phyloP scores from a whole-genome alignment of 1,140 invertebrate species.

The Diplogasteroides magnus region DNA sequence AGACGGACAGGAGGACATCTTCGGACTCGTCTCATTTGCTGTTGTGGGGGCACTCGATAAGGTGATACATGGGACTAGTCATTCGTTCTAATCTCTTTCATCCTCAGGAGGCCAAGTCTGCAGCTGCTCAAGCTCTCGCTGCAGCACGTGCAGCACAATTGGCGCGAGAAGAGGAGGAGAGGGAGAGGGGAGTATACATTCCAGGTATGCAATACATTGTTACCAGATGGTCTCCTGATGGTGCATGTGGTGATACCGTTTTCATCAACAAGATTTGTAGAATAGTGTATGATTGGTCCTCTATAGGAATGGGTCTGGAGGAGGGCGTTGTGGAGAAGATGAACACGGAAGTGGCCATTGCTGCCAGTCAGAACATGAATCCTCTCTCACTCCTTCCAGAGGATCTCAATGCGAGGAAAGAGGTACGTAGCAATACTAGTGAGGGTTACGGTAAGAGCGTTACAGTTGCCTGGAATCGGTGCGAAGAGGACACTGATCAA shows the following conservation, averaged over 20 bases:
- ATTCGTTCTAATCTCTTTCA: neutral
- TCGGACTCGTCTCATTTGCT: slow-evolving; percentile 55
- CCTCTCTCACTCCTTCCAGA: slow-evolving; percentile 26
- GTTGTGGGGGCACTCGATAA: neutral
- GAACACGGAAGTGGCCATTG: slow-evolving; percentile 38
- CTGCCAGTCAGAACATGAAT: slow-evolving; percentile 11
- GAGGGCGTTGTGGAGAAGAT: slow-evolving; percentile 59
- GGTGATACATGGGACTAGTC: neutral
- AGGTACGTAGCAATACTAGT: too few relatives aligned
- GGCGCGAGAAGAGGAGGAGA: neutral
- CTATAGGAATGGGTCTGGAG: slow-evolving; percentile 89
- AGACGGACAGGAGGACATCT: slow-evolving; percentile 87
- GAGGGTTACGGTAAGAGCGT: too few relatives aligned
- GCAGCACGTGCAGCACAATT: neutral
- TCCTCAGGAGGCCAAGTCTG: neutral
- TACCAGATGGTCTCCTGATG: too few relatives aligned
- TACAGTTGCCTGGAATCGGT: slow-evolving; percentile 9
- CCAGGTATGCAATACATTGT: too few relatives aligned
- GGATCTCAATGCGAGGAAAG: slow-evolving; percentile 23
- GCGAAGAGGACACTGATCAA: slow-evolving; percentile 39
- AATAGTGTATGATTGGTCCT: too few relatives aligned
- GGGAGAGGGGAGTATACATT: neutral
- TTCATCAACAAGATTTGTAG: too few relatives aligned
- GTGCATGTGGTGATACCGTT: too few relatives aligned
- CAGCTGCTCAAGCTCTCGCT: neutral